Evolutionary conservation across 2,888 invertebrate species (phyloP).

Genomic region (Caenorhabditis angaria): DNA sequence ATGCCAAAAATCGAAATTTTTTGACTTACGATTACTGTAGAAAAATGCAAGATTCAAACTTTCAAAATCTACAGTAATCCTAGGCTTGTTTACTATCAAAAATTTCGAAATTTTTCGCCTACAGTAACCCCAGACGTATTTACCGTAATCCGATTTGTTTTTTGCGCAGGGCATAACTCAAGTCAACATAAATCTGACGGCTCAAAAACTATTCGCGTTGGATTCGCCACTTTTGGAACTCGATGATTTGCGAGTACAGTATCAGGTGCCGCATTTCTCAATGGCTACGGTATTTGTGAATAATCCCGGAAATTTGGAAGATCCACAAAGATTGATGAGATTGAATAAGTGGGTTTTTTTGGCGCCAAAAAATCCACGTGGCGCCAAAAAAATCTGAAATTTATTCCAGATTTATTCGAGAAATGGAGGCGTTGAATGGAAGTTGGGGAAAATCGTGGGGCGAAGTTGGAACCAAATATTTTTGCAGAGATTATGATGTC

Average conservation of each 20-base stretch:
- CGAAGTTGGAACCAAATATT: conserved; percentile 64
- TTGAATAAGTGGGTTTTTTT: conserved; percentile 58
- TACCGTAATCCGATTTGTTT: neutral
- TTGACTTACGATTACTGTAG: no score
- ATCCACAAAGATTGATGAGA: conserved; percentile 50
- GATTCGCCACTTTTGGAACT: conserved; percentile 65
- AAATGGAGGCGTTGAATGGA: conserved; percentile 65
- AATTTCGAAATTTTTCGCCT: no score
- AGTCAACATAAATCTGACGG: conserved; percentile 66
- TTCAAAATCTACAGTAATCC: no score
- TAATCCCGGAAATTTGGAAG: conserved; percentile 62
- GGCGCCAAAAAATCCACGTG: neutral
- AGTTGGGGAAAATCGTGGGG: conserved; percentile 66
- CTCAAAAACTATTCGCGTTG: conserved; percentile 65
- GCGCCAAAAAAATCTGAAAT: neutral
- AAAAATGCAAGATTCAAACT: no score
- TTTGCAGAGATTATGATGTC: conserved; percentile 65
- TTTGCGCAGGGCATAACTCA: conserved; percentile 63
- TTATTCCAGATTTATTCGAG: conserved; percentile 55
- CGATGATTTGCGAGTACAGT: conserved; percentile 55
- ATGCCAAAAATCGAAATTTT: no score
- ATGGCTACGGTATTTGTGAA: conserved; percentile 61
- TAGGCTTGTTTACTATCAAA: no score
- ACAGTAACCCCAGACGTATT: no score
- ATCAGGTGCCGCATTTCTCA: conserved; percentile 66